Percentiles rank a stretch among this genome's conserved stretches.
Evolutionary conservation across 2,113 vertebrate genomes (phyloP).

Genomic region (Boleophthalmus pectinirostris): DNA sequence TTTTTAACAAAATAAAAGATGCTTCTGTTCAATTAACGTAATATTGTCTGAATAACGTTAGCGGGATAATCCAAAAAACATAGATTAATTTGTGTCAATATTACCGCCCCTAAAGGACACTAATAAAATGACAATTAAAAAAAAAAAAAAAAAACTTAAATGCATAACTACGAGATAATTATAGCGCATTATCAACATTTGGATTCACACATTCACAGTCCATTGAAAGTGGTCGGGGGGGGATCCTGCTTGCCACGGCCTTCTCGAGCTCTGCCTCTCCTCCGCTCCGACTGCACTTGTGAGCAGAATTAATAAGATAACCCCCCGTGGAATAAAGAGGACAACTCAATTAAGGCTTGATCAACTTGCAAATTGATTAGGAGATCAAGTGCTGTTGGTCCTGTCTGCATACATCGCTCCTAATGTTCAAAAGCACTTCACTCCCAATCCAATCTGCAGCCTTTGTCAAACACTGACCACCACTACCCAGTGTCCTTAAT

Average conservation of each 20-base stretch:
- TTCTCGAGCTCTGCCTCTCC: conserved; percentile 31
- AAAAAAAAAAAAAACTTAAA: too few relatives aligned
- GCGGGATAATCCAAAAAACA: too few relatives aligned
- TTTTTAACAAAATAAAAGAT: too few relatives aligned
- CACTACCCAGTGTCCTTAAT: conserved; percentile 53
- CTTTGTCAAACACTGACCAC: conserved; percentile 58
- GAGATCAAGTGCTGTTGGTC: conserved; percentile 57
- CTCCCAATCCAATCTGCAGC: conserved; percentile 60
- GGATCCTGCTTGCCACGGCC: conserved; percentile 17
- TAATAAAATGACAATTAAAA: background rate
- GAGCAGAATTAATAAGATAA: conserved; percentile 52
- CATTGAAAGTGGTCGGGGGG: background rate
- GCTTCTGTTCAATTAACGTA: too few relatives aligned
- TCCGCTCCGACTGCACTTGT: conserved; percentile 33
- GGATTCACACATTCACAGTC: too few relatives aligned
- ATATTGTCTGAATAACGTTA: too few relatives aligned
- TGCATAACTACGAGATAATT: background rate
- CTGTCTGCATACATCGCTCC: conserved; percentile 53
- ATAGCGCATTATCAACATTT: background rate
- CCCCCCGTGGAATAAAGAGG: conserved; percentile 52
- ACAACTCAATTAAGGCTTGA: conserved; percentile 74
- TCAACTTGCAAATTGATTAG: conserved; percentile 66
- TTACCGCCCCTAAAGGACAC: background rate
- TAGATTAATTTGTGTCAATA: too few relatives aligned
- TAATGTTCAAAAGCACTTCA: conserved; percentile 48